A percentile compares a stretch with the other conserved stretches of the same genome.
phyloP scores from a whole-genome alignment of 2,888 invertebrate genomes.

The Periphyllus acericola region DNA sequence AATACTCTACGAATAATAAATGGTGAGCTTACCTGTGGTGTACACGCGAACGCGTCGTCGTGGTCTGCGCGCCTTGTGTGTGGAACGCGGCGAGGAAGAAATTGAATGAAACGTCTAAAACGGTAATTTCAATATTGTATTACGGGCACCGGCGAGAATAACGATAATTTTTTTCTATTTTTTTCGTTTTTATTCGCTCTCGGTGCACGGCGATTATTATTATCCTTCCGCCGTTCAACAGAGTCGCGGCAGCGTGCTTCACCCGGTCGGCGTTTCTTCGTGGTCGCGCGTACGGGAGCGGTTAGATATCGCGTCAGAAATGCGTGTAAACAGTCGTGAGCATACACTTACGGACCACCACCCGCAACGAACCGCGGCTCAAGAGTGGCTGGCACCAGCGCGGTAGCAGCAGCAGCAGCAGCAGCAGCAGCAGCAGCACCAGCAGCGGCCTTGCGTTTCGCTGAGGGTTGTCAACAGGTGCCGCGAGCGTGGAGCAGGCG shows the following conservation, averaged over 20 bases:
- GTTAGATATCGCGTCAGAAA: background rate
- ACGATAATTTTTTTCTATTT: background rate
- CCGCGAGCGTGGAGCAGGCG: constrained; percentile 35
- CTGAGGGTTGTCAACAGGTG: constrained; percentile 60
- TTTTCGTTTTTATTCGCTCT: too few species aligned
- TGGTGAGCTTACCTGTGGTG: too few species aligned
- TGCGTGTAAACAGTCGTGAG: background rate
- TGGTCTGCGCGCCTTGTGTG: too few species aligned
- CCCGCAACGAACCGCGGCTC: constrained; percentile 53
- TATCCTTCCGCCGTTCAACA: too few species aligned
- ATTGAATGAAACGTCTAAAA: too few species aligned
- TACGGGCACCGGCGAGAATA: too few species aligned
- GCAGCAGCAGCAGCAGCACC: constrained; percentile 8
- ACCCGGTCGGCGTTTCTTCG: background rate
- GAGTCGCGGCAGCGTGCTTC: too few species aligned
- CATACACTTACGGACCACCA: constrained; percentile 20
- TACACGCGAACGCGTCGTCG: too few species aligned
- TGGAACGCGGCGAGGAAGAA: too few species aligned
- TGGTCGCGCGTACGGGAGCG: background rate
- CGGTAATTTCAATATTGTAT: too few species aligned
- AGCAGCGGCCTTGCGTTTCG: constrained; percentile 40
- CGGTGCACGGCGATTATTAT: too few species aligned
- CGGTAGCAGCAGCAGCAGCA: background rate
- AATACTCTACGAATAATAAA: too few species aligned
- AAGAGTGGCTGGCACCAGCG: constrained; percentile 17